Evolutionary conservation across 2,888 invertebrate species (phyloP).

Genomic region (Tetranychus truncatus): DNA sequence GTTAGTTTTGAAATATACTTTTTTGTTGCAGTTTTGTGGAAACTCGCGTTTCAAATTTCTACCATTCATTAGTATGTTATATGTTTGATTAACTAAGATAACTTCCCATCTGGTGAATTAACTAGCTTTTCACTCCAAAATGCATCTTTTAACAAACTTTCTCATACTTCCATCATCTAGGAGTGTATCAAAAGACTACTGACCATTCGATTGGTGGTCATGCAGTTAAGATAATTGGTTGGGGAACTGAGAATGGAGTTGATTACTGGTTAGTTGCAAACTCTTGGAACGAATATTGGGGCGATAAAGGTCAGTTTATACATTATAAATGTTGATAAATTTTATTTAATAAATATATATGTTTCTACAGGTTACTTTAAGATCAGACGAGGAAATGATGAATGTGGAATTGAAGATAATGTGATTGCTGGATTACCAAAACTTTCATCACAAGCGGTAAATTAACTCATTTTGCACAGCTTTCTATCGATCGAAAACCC

Average conservation of each 20-base stretch:
- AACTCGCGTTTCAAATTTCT: no score
- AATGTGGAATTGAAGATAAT: slow-evolving; percentile 38
- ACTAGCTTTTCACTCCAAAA: no score
- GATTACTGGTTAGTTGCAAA: slow-evolving; percentile 81
- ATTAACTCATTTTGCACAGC: no score
- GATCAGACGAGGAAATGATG: slow-evolving; percentile 30
- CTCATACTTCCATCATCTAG: no score
- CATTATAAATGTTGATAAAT: no score
- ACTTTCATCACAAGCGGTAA: neutral
- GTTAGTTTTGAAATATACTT: slow-evolving; percentile 37
- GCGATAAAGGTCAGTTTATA: slow-evolving; percentile 36
- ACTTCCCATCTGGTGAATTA: no score
- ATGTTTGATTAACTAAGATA: no score
- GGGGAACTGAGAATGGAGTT: slow-evolving; percentile 56
- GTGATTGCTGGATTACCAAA: slow-evolving; percentile 31
- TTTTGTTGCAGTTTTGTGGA: no score
- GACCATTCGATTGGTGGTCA: slow-evolving; percentile 41
- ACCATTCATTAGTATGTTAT: no score
- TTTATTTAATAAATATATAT: neutral
- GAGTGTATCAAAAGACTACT: neutral
- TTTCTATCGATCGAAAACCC: no score
- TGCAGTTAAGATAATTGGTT: slow-evolving; percentile 71
- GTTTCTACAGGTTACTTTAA: slow-evolving; percentile 24
- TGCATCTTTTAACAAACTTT: no score
- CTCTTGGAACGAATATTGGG: slow-evolving; percentile 88